Evolutionary conservation across 2,113 vertebrate species (phyloP).

Genomic region (Onychorhynchus coronatus): DNA sequence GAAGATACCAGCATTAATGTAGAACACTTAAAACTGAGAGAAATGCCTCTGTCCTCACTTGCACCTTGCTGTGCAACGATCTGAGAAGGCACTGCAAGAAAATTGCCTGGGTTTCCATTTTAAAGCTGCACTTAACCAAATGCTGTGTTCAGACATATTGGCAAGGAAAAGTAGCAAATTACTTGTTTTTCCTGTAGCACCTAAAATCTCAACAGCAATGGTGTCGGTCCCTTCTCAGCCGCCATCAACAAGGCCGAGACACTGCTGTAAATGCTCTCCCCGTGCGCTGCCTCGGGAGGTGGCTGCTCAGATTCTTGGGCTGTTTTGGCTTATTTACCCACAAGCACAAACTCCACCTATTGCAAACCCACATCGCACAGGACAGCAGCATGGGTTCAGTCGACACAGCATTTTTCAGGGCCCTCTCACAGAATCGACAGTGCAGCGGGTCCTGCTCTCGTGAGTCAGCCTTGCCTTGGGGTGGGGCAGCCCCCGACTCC

Average conservation of each 20-base stretch:
- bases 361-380: background rate
- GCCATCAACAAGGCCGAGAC: background rate
- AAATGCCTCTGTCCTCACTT: constrained; percentile 22
- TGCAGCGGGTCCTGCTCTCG: rapidly evolving
- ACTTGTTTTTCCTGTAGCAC: background rate
- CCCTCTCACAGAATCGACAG: background rate
- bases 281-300: rapidly evolving
- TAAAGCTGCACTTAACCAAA: constrained; percentile 60
- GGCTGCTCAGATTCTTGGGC: rapidly evolving
- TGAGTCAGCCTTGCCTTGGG: background rate
- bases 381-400: rapidly evolving
- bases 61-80: constrained; percentile 34
- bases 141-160: background rate
- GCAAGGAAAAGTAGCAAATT: background rate
- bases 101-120: constrained; percentile 66
- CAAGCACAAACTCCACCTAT: background rate
- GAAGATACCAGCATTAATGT: constrained; percentile 23
- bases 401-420: background rate
- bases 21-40: constrained; percentile 10
- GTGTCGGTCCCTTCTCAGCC: background rate
- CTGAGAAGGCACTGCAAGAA: constrained; percentile 58
- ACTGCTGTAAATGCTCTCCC: background rate
- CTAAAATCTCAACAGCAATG: background rate
- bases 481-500: background rate
- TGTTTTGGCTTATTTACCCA: background rate